Base-by-base conservation (phyloP, 2,113 vertebrate species). In the Colossoma macropomum region DNA sequence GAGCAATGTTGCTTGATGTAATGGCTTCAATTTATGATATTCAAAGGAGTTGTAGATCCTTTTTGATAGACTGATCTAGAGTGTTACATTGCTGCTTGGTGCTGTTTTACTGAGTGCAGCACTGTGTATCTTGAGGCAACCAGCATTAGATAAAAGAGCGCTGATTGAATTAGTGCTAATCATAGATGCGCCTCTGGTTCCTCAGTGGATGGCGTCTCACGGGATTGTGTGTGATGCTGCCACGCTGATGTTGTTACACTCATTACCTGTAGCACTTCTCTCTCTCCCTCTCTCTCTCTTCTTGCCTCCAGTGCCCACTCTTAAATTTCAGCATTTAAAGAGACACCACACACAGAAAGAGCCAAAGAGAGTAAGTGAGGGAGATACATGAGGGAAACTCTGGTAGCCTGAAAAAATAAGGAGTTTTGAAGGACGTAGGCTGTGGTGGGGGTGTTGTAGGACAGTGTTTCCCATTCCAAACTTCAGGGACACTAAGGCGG, bases 111-210 rank as follows among this genome's bases (percentile, higher is more conserved):
- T 23, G 56, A 71, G 34, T 34, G 34, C 12, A 73, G 72, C 19
- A 23, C 34, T 76, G 28, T 32, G 56, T 71, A 66, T 71, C 77
- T 75, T 77, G 21, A 54, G 25, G 5, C 74, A 68, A 56, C 60
- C 34, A 30, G 56, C 59, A 23, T 86, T 45, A 70, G 78, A 86
- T 78, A 84, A 84, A 84, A 84, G 68, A 62, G 13, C 8, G 0
- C 52, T 54, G 63, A 87, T 84, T 82, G 70, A 84, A 84, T 87
- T 84, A 82, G 60, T 25, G 8, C 82, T 75, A 84, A 81, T 87
- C 75, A 87, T 62, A 38, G 30, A 84, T 84, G 70, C 63, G 60
- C 60, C 54, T 9, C 25, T 78, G 82, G 71, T 69, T 27, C 25
- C 80, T 69, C 60, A 34, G 50, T 21, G 45, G 30, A 76, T 63